Base-by-base conservation (phyloP, 1,140 invertebrate species). In the Sogatella furcifera region DNA sequence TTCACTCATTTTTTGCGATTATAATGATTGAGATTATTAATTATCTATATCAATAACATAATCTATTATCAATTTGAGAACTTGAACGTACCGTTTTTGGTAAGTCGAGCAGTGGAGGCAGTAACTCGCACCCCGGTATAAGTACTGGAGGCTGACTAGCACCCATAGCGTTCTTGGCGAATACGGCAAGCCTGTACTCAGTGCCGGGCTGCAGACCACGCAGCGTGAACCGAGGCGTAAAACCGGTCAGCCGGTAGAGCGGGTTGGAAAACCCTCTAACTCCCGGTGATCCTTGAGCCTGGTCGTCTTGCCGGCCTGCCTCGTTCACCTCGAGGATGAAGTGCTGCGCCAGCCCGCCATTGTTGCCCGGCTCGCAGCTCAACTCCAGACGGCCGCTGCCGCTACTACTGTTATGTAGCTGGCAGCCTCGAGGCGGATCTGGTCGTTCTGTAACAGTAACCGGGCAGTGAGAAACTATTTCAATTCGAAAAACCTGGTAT, bases 261-360 rank as follows among this genome's bases (percentile, higher is more conserved):
- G 80, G 76, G 41, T 75, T 75, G 17, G 31, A 19, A 10, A 24
- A 21, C 2, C 52, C 55, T 57, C 59, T 59, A 13, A 56, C 49
- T 13, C 62, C 62, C 15, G 60, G 54, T 11, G 43, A 21, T 38
- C 34, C 34, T 49, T 22, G 15, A 19, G 60, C 55, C 21, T 60
- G 56, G 31, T 62, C 52, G 13, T 59, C 38, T 11, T 49, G 49
- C 5, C 60, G 44, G 14, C 53, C 55, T 2, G 44, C 17, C 28
- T 58, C 52, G 5, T 34, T 28, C 9, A 62, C 60, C 75, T 92
- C 89, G 52, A 92, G 75, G 49, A 90, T 76, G 72, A 94, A 94
- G 68, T 84, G 83, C 73, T 93, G 90, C 15, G 84, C 79, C 17
- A 91, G 78, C 5, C 90, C 90, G 11, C 90, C 90, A 67, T 90